Base-by-base conservation (phyloP, 2,888 invertebrate species). In the Onchidella celtica region DNA sequence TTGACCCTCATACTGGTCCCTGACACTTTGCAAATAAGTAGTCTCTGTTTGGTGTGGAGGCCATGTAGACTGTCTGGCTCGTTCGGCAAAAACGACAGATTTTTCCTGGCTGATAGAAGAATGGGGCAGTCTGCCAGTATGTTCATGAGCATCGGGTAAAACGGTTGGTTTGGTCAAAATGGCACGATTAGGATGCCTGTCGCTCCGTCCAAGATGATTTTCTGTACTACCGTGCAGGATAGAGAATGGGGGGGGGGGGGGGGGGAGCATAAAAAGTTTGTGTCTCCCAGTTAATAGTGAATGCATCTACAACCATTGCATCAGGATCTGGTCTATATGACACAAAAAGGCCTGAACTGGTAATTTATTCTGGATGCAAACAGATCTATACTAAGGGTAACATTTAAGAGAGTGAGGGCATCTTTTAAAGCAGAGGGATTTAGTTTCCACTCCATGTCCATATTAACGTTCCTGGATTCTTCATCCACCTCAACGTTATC, bases 301-400 rank as follows among this genome's bases (percentile, higher is more conserved):
- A 84, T 14, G 82, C 69, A 73, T 84, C 82, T 57, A 76, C 66
- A 17, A 66, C 77, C 3, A 59, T 27, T 4, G 80, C 79, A 34
- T 78, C 47, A 9, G 82, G 82, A 38, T 82, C 83, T 29, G 83
- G 83, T 47, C 65, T 80, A 29, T 59, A 76, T 27, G 81, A 75
- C 9, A 76, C 63, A 69, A 68, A 81, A 47, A n/a, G 4, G 63
- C 66, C 55, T 36, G 4, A 55, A 38, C 57, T 84, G 81, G n/a
- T 21, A 38, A 55, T 84, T 84, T 17, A 75, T 34, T 36, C 79
- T 79, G 17, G 83, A 81, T 24, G 83, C 84, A 78, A 84, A 84
- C 27, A 84, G 24, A 68, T 84, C 83, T 59, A 83, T 77, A 6
- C 68, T 36, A 36, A 76, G 75, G 9, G 14, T 9, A n/a, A 29